phyloP scores from a whole-genome alignment of 2,113 vertebrate species.

The Ptychochromis oligacanthus region DNA sequence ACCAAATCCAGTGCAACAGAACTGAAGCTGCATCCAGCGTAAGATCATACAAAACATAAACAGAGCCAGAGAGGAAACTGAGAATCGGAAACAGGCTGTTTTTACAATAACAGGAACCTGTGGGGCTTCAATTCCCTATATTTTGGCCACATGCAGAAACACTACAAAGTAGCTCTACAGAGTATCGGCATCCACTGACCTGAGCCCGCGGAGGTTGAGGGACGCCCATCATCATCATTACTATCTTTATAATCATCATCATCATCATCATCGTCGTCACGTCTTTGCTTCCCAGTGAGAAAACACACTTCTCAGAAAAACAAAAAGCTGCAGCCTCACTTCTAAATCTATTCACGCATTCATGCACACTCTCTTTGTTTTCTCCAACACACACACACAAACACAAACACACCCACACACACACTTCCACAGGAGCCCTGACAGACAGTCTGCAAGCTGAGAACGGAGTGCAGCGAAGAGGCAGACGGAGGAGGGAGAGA shows the following conservation, averaged over 20 bases:
- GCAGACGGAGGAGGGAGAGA: not conserved
- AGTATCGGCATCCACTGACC: slow-evolving; percentile 47
- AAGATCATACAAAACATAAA: not conserved
- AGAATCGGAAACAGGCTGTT: not conserved
- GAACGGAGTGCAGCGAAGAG: not conserved
- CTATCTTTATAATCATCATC: not conserved
- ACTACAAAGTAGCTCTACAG: not conserved
- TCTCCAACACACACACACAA: not conserved
- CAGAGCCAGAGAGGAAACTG: not conserved
- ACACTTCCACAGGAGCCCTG: not conserved
- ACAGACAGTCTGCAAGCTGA: not conserved
- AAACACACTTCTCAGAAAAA: not conserved
- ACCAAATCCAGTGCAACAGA: not conserved
- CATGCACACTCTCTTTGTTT: not conserved
- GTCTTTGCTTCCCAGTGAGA: not conserved
- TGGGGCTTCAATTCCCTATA: too few species aligned
- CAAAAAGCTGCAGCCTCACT: not conserved
- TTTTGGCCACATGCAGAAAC: slow-evolving; percentile 1
- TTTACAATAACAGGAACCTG: not conserved
- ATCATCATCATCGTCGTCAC: not conserved
- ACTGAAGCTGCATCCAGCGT: not conserved
- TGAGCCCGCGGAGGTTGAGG: slow-evolving; percentile 32
- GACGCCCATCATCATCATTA: not conserved
- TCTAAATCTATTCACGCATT: not conserved
- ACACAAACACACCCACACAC: not conserved